phyloP scores from a whole-genome alignment of 1,140 invertebrate species.

The Arctopsyche grandis region DNA sequence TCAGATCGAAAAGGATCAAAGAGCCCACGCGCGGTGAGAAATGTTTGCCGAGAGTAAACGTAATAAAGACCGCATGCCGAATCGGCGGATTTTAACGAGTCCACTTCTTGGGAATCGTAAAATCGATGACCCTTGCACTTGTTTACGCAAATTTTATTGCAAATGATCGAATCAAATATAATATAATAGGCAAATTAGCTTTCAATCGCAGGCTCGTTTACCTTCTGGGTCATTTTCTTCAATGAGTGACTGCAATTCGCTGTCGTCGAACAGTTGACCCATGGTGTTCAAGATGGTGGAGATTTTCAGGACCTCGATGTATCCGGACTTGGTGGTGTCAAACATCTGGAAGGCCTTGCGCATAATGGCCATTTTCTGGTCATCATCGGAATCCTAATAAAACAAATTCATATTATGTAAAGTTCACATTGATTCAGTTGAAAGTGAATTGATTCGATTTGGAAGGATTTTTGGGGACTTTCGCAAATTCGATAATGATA shows the following conservation, averaged over 20 bases:
- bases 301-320: slow-evolving; percentile 89
- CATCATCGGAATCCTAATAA: slow-evolving; percentile 74
- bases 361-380: slow-evolving; percentile 87
- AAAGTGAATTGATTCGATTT: background rate
- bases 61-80: background rate
- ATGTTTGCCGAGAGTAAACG: background rate
- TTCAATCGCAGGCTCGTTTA: no score
- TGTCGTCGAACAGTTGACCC: slow-evolving; percentile 91
- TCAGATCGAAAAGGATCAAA: background rate
- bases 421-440: background rate
- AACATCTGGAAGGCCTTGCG: slow-evolving; percentile 96
- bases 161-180: background rate
- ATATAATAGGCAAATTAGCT: no score
- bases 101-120: background rate
- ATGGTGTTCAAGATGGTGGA: slow-evolving; percentile 93
- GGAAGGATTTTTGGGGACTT: no score
- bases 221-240: slow-evolving; percentile 86
- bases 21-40: background rate
- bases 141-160: background rate
- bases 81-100: background rate
- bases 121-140: background rate
- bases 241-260: slow-evolving; percentile 84
- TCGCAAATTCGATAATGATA: no score
- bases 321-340: slow-evolving; percentile 89
- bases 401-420: slow-evolving; percentile 65